Base-by-base conservation (phyloP, 1,140 invertebrate species). In the Monomorium pharaonis region DNA sequence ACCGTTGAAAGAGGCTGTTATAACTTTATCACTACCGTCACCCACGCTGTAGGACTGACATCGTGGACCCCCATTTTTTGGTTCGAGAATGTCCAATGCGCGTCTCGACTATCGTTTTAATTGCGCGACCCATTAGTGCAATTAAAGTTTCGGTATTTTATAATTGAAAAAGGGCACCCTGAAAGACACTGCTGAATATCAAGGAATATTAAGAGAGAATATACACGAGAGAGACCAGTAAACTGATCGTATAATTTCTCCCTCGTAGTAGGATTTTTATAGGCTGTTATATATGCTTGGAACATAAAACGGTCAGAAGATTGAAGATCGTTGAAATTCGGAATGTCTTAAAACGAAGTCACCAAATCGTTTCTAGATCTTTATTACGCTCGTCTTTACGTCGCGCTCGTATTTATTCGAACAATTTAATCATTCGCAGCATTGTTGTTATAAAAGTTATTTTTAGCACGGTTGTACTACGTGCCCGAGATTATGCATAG, bases 11-110 rank as follows among this genome's bases (percentile, higher is more conserved):
- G 70, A 49, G 63, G 60, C 74, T 77, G 81, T 89, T 90, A 90
- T 89, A 89, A 89, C 88, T 90, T 89, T 89, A 89, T 90, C 86
- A 83, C 76, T 70, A 63, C 56, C 14, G n/a, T 16, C 24, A 33
- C 9, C 65, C 78, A 12, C 33, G 44, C 18, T 12, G 7, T 14
- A 65, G n/a, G 14, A 77, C 49, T 27, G 56, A 67, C 44, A 75
- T 70, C 51, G n/a, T 74, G 14, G 14, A 18, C 44, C 24, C 60
- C 9, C 27, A 33, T 69, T 88, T n/a, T 86, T 74, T 72, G 37
- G 44, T 42, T 37, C 47, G 14, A 3, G 27, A 67, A 76, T 81
- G 60, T 47, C 69, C 47, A 54, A 18, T 42, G 12, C 10, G 14
- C 14, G 42, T 56, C 42, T 37, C 18, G 3, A 0, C 7, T 75